Evolutionary conservation across 2,113 vertebrate species (phyloP), one percentile per base, ranked within the genome.

Genomic region (Pavo muticus): DNA sequence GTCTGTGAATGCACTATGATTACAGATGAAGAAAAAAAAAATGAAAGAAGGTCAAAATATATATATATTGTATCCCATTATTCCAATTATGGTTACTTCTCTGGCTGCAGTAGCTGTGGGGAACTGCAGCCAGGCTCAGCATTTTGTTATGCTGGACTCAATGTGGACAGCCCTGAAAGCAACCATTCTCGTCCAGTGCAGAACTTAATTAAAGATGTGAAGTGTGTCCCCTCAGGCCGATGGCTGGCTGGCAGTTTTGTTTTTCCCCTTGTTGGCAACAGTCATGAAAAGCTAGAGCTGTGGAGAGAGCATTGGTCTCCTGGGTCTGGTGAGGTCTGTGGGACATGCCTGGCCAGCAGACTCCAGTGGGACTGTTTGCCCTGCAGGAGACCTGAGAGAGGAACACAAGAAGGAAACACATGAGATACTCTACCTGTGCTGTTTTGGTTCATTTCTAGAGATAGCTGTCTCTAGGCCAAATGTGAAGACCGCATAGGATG

Each of bases 11-110:
- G 42, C 56, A 59, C 45, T 84, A 2, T 93, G 64, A 91, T 95
- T 95, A 93, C 9, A 78, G 80, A 89, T 87, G 78, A 84, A 90
- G 61, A 77, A 91, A 94, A 56, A 54, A 81, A 86, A 90, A 71
- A 57, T 45, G 64, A 91, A 89, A 67, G 40, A 75, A 67, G 60
- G 35, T 79, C 45, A 83, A 88, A 89, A 74, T 74, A 61, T 3
- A 64, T 73, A 72, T 12, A 42, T 95, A 93, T 71, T 60, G 3
- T 35, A 35, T 88, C 59, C 47, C 71, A 4, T 80, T 77, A 21
- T 90, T 45, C 27, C 24, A 21, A 56, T 1, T 78, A 57, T 71
- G 76, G 75, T 80, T 84, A 24, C 42, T 94, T 56, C 45, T 87
- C 14, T 35, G 70, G 72, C 35, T 77, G 29, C 39, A 60, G 45